Conservation (phyloP, 2,113 vertebrate genomes). For the Axis porcinus region DNA sequence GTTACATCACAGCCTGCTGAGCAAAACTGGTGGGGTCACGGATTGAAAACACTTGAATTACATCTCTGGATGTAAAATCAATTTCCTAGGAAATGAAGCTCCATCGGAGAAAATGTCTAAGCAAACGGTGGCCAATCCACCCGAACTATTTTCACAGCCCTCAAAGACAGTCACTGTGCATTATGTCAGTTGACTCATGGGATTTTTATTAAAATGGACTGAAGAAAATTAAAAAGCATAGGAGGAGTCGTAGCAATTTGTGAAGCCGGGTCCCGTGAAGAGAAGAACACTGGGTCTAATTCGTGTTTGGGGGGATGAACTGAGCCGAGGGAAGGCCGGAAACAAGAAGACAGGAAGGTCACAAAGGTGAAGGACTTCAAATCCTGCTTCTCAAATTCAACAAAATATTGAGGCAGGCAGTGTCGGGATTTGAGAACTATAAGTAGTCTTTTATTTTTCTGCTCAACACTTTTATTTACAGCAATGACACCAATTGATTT, state of each 20-base stretch:
- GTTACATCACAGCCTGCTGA: background rate
- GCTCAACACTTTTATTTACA: background rate
- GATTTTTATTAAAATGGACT: background rate
- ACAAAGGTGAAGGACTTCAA: background rate
- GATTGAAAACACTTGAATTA: background rate
- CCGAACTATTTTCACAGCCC: background rate
- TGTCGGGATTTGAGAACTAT: too few relatives aligned
- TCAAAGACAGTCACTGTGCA: accelerated
- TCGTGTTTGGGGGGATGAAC: background rate
- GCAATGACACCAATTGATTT: background rate
- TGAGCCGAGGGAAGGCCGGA: background rate
- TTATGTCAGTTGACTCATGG: background rate
- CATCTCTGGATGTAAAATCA: background rate
- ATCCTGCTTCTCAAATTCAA: background rate
- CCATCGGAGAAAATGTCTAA: background rate
- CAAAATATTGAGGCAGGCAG: background rate
- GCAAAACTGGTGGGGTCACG: accelerated
- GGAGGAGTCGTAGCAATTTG: accelerated
- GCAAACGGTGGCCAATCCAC: background rate
- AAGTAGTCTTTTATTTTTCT: background rate
- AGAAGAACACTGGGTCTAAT: background rate
- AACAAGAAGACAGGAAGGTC: background rate
- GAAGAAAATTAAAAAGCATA: too few relatives aligned
- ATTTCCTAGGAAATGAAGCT: background rate
- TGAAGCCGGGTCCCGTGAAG: background rate